Evolutionary conservation across 2,888 invertebrate species (phyloP).

Genomic region (Tanaodytes sp.): DNA sequence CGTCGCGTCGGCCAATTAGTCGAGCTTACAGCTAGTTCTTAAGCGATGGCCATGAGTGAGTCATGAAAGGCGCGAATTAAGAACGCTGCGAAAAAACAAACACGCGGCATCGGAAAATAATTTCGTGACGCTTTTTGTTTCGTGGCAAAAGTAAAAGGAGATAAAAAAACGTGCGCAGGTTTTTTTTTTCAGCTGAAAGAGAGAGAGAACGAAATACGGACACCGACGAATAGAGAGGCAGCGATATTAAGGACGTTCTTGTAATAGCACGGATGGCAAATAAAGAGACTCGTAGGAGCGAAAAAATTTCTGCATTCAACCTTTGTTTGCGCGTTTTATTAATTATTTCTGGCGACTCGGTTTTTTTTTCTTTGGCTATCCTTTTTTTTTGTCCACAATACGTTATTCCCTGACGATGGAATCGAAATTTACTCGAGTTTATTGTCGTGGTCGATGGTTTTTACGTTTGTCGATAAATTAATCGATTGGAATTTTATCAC

Average conservation of each 20-base stretch:
- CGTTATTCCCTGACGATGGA: too few species aligned
- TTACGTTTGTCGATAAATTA: too few species aligned
- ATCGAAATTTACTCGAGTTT: too few species aligned
- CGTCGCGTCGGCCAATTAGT: conserved; percentile 55
- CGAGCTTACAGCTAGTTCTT: conserved; percentile 53
- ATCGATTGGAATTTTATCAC: too few species aligned
- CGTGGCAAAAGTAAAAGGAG: not conserved
- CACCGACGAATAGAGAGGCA: not conserved
- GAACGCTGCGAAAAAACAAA: conserved; percentile 51
- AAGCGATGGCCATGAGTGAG: conserved; percentile 53
- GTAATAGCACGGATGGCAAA: conserved; percentile 13
- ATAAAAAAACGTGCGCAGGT: conserved; percentile 5
- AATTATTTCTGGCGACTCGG: too few species aligned
- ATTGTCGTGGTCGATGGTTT: too few species aligned
- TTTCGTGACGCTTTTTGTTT: conserved; percentile 35
- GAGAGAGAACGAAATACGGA: too few species aligned
- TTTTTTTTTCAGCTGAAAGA: too few species aligned
- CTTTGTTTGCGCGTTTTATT: not conserved
- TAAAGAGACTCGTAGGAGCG: not conserved
- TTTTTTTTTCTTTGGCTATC: too few species aligned
- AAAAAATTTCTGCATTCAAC: not conserved
- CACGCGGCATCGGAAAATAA: conserved; percentile 44
- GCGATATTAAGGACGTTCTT: conserved; percentile 10
- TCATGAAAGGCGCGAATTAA: conserved; percentile 55
- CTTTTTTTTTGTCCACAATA: too few species aligned